Conservation (phyloP, 2,888 invertebrate genomes). For the Mimachlamys varia region DNA sequence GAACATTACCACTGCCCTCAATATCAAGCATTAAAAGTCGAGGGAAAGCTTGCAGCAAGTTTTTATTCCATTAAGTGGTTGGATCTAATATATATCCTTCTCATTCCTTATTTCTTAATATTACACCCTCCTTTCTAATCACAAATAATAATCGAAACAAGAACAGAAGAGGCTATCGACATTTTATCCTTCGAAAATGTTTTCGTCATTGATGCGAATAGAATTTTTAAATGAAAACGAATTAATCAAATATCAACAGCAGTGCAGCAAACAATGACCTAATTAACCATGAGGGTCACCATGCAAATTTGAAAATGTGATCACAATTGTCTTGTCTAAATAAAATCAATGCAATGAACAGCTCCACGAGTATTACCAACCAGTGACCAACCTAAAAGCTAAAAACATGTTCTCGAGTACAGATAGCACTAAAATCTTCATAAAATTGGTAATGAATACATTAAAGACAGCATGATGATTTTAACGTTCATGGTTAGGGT, state of each 20-base stretch:
- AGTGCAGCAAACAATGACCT: neutral
- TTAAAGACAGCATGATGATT: too few relatives aligned
- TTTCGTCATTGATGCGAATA: neutral
- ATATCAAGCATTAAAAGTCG: too few relatives aligned
- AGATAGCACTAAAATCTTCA: neutral
- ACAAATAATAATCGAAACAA: neutral
- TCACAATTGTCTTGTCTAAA: neutral
- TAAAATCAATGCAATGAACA: too few relatives aligned
- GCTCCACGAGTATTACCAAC: too few relatives aligned
- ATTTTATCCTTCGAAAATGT: neutral
- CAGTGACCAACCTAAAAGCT: neutral
- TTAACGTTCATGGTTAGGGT: too few relatives aligned
- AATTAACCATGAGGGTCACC: conserved; percentile 27
- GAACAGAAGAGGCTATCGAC: neutral
- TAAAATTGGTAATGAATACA: too few relatives aligned
- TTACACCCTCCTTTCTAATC: too few relatives aligned
- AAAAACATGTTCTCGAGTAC: neutral
- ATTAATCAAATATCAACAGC: neutral
- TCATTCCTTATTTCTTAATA: too few relatives aligned
- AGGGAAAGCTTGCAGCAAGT: too few relatives aligned
- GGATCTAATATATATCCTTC: too few relatives aligned
- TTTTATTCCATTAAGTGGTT: too few relatives aligned
- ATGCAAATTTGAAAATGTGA: neutral
- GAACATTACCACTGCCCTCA: too few relatives aligned
- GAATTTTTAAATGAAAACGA: neutral